Evolutionary conservation across 1,140 invertebrate genomes (phyloP), one percentile per base, ranked within the genome.

Genomic region (Homalodisca vitripennis): DNA sequence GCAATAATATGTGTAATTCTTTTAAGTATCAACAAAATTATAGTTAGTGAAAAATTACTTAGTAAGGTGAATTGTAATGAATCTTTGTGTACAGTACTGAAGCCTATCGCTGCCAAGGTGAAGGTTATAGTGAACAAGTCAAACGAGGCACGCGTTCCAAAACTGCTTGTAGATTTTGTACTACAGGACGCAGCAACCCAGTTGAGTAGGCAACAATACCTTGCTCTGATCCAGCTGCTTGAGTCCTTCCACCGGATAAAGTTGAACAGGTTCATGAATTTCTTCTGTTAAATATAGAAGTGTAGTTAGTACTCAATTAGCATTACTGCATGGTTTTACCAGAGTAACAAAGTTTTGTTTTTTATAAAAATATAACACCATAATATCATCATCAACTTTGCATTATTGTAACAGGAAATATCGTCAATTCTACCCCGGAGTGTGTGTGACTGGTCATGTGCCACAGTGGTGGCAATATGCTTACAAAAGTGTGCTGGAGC

Each of bases 81-180:
- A n/a, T n/a, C n/a, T n/a, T n/a, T n/a, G n/a, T n/a, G n/a, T 60
- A 27, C 77, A 90, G 89, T 91, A 71, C 73, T 91, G 32, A 88
- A 90, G 75, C 90, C 90, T 20, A 85, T 92, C 41, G 88, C 89
- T 0, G 87, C 88, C 47, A 92, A 93, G 77, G 86, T 91, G n/a
- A 92, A 92, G 80, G 83, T 93, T 30, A 88, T 92, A 26, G 87
- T 93, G 60, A 92, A 88, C 72, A 88, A 89, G 74, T 87, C 87
- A 3, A 87, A 85, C 32, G 86, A 89, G 73, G 84, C 84, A 0
- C 82, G 89, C 70, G 86, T 90, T n/a, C 88, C 89, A 14, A 86
- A 89, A 65, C 81, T 92, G 68, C 79, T 91, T 48, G 82, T 90
- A 3, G 91, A 93, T 75, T 86, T 92, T 48, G 87, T 92, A 26